Conservation (phyloP, 2,888 invertebrate species). For the Ptilodon capucinus region DNA sequence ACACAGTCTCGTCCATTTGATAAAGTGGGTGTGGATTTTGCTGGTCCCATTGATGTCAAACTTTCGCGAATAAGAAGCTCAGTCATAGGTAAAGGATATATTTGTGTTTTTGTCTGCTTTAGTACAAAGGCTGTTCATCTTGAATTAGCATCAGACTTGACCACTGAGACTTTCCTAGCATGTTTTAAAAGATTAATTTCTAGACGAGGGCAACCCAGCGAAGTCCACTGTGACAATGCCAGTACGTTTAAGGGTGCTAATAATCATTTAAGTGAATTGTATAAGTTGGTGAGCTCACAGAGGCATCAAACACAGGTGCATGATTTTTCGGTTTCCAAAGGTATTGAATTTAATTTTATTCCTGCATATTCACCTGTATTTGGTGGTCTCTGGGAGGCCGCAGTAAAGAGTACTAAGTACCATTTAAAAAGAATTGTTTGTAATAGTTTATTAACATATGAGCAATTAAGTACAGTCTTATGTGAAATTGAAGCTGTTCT, state of each 20-base stretch:
- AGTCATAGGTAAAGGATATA: conserved; percentile 14
- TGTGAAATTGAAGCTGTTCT: conserved; percentile 7
- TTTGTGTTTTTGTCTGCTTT: conserved; percentile 17
- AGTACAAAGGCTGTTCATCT: conserved; percentile 14
- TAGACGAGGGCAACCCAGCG: conserved; percentile 8
- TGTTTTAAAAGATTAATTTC: conserved; percentile 13
- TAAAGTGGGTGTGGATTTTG: conserved; percentile 17
- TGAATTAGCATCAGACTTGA: conserved; percentile 11
- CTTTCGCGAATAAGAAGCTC: conserved; percentile 6
- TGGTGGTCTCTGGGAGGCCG: conserved; percentile 7
- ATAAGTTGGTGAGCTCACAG: conserved; percentile 4
- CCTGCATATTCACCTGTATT: conserved; percentile 4
- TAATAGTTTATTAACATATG: conserved; percentile 12
- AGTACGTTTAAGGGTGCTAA: conserved; percentile 11
- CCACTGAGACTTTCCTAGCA: conserved; percentile 11
- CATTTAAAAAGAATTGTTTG: conserved; percentile 16
- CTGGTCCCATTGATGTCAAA: conserved; percentile 18
- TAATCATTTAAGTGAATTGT: conserved; percentile 4
- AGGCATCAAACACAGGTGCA: conserved; percentile 6
- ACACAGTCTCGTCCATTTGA: conserved; percentile 7
- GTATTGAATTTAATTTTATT: conserved; percentile 8
- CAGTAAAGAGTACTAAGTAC: conserved; percentile 13
- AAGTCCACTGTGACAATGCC: conserved; percentile 17
- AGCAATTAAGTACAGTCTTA: conserved; percentile 7
- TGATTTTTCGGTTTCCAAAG: background rate